These are phyloP conservation scores for Tridacna gigas DNA, from an alignment of 2,888 invertebrate species.

Conservation along the genomic window DNA sequence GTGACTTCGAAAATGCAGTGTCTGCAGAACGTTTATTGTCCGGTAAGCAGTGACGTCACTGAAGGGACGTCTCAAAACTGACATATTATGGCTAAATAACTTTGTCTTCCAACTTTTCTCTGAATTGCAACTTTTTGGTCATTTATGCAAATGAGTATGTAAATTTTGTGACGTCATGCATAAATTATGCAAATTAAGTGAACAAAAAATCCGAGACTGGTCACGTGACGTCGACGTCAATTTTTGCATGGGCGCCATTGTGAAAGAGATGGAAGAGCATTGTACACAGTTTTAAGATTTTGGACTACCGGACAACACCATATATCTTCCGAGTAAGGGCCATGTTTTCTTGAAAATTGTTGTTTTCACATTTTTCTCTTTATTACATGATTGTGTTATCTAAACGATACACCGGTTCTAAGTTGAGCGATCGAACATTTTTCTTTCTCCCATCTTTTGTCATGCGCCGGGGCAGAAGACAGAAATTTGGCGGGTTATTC, in stretches of 20 bases:
- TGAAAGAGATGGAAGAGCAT: conserved; percentile 10
- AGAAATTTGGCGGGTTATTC: conserved; percentile 58
- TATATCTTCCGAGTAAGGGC: background rate
- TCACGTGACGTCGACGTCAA: conserved; percentile 77
- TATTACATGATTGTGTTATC: background rate
- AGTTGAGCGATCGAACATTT: background rate
- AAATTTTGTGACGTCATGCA: conserved; percentile 70
- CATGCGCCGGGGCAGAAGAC: conserved; percentile 43
- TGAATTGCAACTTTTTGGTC: conserved; percentile 5
- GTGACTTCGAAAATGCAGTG: too few relatives aligned
- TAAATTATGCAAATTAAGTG: conserved; percentile 79
- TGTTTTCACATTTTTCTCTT: too few relatives aligned
- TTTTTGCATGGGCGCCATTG: conserved; percentile 59
- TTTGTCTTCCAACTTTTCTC: background rate
- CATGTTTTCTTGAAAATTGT: too few relatives aligned
- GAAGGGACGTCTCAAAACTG: too few relatives aligned
- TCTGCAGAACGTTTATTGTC: too few relatives aligned
- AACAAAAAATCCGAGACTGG: conserved; percentile 68
- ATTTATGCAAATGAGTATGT: conserved; percentile 63
- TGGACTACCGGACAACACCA: background rate
- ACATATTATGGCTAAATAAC: too few relatives aligned
- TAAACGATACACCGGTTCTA: conserved; percentile 1
- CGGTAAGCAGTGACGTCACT: too few relatives aligned
- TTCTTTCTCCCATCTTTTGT: conserved; percentile 30
- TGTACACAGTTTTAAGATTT: background rate